phyloP scores from a whole-genome alignment of 1,140 invertebrate genomes.

The Physella acuta region DNA sequence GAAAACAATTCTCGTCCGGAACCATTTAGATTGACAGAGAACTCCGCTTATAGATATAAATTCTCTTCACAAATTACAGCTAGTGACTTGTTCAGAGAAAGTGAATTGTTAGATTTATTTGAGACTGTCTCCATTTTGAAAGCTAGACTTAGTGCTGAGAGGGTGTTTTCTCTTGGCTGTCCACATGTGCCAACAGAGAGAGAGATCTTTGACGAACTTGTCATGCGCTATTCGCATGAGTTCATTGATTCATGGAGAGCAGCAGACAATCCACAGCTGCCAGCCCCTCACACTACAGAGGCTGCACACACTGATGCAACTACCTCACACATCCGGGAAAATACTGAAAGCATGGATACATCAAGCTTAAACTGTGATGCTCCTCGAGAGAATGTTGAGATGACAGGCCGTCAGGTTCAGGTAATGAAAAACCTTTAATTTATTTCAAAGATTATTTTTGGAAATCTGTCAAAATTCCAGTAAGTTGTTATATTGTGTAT shows the following conservation, averaged over 20 bases:
- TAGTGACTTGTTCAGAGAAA: constrained; percentile 12
- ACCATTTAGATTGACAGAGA: neutral
- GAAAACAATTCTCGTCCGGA: constrained; percentile 10
- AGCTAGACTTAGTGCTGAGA: constrained; percentile 7
- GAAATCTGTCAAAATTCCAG: too few species aligned
- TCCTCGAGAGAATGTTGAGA: neutral
- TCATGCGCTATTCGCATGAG: constrained; percentile 13
- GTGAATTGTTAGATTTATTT: constrained; percentile 1
- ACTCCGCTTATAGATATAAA: neutral
- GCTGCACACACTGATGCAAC: neutral
- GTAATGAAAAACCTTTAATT: too few species aligned
- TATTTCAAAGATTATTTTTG: too few species aligned
- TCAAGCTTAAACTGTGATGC: neutral
- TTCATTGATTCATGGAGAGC: neutral
- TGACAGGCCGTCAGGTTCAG: too few species aligned
- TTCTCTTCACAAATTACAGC: constrained; percentile 9
- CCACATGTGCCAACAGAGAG: constrained; percentile 12
- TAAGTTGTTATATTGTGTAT: too few species aligned
- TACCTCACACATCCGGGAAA: neutral
- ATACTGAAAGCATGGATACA: neutral
- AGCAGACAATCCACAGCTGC: neutral
- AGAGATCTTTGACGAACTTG: constrained; percentile 16
- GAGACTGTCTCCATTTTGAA: neutral
- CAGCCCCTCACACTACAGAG: neutral
- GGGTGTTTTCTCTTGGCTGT: constrained; percentile 13